Evolutionary conservation across 1,140 invertebrate genomes (phyloP), one percentile per base, ranked within the genome.

Genomic region (Homarus americanus): DNA sequence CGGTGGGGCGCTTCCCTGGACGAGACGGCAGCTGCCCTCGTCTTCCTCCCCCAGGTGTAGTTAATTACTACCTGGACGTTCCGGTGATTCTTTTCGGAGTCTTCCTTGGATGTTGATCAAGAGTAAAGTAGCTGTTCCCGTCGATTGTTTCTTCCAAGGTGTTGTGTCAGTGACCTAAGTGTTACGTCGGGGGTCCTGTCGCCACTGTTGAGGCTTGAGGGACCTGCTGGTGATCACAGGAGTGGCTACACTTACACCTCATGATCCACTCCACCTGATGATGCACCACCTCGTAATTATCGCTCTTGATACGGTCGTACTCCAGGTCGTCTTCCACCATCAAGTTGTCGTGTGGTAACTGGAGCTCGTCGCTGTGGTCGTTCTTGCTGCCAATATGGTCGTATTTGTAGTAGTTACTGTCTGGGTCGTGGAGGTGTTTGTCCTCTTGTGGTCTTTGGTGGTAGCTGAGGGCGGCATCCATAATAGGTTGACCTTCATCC

Each of bases 251-350:
- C 12, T 69, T 69, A 32, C 63, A 69, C 63, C 63, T 28, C 3
- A 69, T 24, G 63, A 69, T 69, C 63, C 63, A 89, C 58, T 89
- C 87, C 66, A 82, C 87, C 79, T 82, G 78, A 40, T 73, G 69
- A 53, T 89, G 69, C 1, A 82, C 79, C 20, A 34, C 69, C 40
- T 89, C 78, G 34, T 89, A 83, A 69, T 69, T 82, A 79, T 82
- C 79, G 66, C 41, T 82, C 44, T 83, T 83, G 36, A 89, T 82
- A 17, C 75, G 58, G 2, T 89, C 78, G 79, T 89, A 89, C 12
- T 73, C 58, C 7, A 49, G 32, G 63, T 89, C 79, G 66, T 58
- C 87, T 41, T 89, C 78, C 15, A 82, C 49, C 7, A 76, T 76
- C 40, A 89, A 58, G 87, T 83, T 69, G 17, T 38, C 63, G 66